Conservation (phyloP, 1,140 invertebrate species). For the Panulirus ornatus region DNA sequence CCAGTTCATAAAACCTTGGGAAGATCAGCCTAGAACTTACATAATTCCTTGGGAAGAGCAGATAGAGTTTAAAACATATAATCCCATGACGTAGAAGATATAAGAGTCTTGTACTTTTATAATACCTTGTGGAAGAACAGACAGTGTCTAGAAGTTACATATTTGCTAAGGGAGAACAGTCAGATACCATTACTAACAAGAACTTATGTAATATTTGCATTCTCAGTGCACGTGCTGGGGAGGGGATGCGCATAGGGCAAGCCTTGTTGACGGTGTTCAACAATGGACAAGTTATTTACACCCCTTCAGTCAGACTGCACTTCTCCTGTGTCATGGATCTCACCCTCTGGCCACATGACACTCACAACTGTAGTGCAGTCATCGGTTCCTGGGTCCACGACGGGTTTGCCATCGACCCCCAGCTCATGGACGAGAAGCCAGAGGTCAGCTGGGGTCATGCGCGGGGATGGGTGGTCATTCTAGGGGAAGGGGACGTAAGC, state of each 20-base stretch:
- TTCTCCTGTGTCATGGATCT: slow-evolving; percentile 72
- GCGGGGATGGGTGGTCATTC: neutral
- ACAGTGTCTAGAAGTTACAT: too few relatives aligned
- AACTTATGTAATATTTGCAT: neutral
- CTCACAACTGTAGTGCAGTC: slow-evolving; percentile 27
- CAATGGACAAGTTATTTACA: slow-evolving; percentile 65
- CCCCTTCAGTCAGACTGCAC: slow-evolving; percentile 65
- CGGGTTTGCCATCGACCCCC: slow-evolving; percentile 12
- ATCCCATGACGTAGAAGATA: too few relatives aligned
- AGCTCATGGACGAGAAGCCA: slow-evolving; percentile 5
- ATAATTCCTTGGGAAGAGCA: too few relatives aligned
- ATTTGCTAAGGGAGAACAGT: too few relatives aligned
- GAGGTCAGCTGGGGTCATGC: neutral
- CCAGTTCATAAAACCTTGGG: too few relatives aligned
- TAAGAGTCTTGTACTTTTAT: neutral
- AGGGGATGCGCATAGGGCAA: neutral
- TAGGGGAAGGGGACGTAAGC: neutral
- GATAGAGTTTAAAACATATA: too few relatives aligned
- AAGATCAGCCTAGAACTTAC: too few relatives aligned
- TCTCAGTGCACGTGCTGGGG: neutral
- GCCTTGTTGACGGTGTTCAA: slow-evolving; percentile 58
- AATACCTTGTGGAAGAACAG: neutral
- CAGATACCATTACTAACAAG: neutral
- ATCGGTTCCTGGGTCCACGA: slow-evolving; percentile 47
- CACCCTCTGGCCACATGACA: slow-evolving; percentile 52